phyloP scores from a whole-genome alignment of 2,888 invertebrate genomes.

The Leucozona laternaria region DNA sequence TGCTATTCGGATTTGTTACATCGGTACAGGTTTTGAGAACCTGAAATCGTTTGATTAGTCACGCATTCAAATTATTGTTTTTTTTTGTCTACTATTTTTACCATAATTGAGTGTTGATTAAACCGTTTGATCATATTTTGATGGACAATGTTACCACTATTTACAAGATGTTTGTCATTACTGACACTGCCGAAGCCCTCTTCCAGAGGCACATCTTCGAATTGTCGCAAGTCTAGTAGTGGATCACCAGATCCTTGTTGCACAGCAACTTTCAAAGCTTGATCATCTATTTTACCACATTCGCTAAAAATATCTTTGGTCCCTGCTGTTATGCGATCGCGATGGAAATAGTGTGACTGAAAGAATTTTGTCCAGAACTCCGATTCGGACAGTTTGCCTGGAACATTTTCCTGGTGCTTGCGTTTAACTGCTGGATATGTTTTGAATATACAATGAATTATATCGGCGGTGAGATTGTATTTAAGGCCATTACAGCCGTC shows the following conservation, averaged over 20 bases:
- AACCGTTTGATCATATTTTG: conserved; percentile 97
- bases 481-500: conserved; percentile 98
- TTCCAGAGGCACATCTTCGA: conserved; percentile 88
- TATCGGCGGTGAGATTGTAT: conserved; percentile 98
- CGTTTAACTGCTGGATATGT: conserved; percentile 99
- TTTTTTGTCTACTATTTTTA: conserved; percentile 82
- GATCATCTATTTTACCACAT: conserved; percentile 98
- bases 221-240: conserved; percentile 92
- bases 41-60: conserved; percentile 81
- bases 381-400: conserved; percentile 96
- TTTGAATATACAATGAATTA: conserved; percentile 99
- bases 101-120: conserved; percentile 99
- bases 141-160: conserved; percentile 89
- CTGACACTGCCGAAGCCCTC: conserved; percentile 87
- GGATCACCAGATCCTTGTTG: conserved; percentile 92
- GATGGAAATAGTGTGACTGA: conserved; percentile 99
- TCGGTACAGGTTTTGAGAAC: conserved; percentile 88
- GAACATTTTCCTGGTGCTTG: conserved; percentile 98
- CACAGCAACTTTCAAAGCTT: conserved; percentile 90
- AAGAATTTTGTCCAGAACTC: conserved; percentile 99
- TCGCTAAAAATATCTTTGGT: conserved; percentile 98
- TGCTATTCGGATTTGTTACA: conserved; percentile 76
- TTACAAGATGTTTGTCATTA: conserved; percentile 81
- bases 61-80: not conserved
- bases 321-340: conserved; percentile 94